Conservation (phyloP, 1,140 invertebrate genomes). For the Bombyx mandarina region DNA sequence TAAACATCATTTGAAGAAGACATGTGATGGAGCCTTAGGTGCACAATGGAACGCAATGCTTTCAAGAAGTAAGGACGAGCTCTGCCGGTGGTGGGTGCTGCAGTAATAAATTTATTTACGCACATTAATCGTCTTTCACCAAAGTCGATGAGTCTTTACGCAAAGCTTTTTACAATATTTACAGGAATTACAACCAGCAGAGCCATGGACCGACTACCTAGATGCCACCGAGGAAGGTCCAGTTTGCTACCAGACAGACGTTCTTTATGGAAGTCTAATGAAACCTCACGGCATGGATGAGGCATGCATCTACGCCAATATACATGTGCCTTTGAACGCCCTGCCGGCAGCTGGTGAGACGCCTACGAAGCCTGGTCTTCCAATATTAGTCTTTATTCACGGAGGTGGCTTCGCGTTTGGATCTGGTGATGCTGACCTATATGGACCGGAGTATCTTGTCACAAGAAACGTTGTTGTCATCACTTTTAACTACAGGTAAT, state of each 20-base stretch:
- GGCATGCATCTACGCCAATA: constrained; percentile 47
- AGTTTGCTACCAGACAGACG: constrained; percentile 62
- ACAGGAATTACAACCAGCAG: constrained; percentile 72
- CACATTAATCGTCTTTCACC: too few species aligned
- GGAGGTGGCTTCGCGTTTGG: constrained; percentile 80
- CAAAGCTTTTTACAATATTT: constrained; percentile 5
- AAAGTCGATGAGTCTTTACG: too few species aligned
- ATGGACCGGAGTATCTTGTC: constrained; percentile 76
- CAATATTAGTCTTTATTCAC: constrained; percentile 79
- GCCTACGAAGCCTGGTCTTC: constrained; percentile 51
- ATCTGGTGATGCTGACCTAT: constrained; percentile 66
- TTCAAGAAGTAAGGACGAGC: too few species aligned
- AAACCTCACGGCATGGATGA: constrained; percentile 30
- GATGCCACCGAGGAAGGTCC: constrained; percentile 72
- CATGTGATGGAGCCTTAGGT: too few species aligned
- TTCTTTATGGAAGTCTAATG: constrained; percentile 34
- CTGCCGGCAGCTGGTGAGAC: constrained; percentile 9
- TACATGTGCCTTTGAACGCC: constrained; percentile 37
- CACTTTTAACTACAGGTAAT: constrained; percentile 76
- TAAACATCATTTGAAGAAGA: too few species aligned
- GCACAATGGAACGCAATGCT: too few species aligned
- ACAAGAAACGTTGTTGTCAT: constrained; percentile 77
- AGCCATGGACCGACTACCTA: constrained; percentile 70
- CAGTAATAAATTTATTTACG: too few species aligned
- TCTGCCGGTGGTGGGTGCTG: too few species aligned